A percentile compares a stretch with the other conserved stretches of the same genome.
phyloP scores from a whole-genome alignment of 2,888 invertebrate genomes.

The Sesia bembeciformis region DNA sequence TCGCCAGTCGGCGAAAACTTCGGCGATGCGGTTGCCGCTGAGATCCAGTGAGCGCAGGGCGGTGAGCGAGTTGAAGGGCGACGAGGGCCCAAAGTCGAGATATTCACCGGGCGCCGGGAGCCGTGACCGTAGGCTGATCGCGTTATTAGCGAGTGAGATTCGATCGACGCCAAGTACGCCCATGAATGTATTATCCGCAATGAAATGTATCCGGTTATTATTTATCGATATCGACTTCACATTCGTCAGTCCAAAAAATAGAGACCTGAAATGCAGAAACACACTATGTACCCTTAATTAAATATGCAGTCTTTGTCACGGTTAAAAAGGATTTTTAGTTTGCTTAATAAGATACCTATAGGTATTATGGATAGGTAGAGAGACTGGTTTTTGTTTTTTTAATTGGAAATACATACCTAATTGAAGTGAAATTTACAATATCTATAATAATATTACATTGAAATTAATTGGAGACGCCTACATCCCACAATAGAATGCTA shows the following conservation, averaged over 20 bases:
- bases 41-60: constrained; percentile 13
- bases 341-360: too few species aligned
- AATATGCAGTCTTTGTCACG: too few species aligned
- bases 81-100: constrained; percentile 2
- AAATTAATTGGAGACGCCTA: too few species aligned
- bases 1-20: constrained; percentile 13
- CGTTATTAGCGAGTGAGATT: not conserved
- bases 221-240: not conserved
- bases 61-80: constrained; percentile 12
- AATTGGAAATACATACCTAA: too few species aligned
- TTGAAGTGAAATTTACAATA: too few species aligned
- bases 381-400: too few species aligned
- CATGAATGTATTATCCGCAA: not conserved
- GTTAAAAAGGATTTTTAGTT: too few species aligned
- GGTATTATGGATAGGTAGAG: too few species aligned
- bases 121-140: not conserved
- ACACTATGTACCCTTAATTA: not conserved
- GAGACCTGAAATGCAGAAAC: not conserved
- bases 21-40: constrained; percentile 14
- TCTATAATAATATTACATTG: too few species aligned
- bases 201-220: not conserved
- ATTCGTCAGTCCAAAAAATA: not conserved
- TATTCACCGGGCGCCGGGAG: not conserved
- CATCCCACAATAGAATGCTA: too few species aligned
- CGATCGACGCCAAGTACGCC: not conserved